phyloP scores from a whole-genome alignment of 2,888 invertebrate species.

The Apoda limacodes region DNA sequence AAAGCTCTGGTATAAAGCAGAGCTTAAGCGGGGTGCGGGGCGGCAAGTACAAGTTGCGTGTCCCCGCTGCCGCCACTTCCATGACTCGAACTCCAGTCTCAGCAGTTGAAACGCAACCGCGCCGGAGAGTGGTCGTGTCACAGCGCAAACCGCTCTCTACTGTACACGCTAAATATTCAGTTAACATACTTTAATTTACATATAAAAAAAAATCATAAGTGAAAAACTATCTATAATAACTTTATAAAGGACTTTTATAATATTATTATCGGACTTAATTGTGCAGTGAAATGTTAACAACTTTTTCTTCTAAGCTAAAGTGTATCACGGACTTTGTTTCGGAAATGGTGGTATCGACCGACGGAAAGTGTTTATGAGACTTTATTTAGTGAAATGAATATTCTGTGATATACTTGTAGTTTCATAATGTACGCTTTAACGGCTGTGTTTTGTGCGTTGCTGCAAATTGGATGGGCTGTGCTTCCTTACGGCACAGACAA shows the following conservation, averaged over 20 bases:
- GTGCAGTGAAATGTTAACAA: slow-evolving; percentile 63
- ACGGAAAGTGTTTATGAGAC: slow-evolving; percentile 68
- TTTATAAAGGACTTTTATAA: too few species aligned
- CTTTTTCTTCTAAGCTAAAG: slow-evolving; percentile 54
- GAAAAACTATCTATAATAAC: slow-evolving; percentile 31
- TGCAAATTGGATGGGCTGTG: slow-evolving; percentile 66
- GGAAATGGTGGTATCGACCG: slow-evolving; percentile 70
- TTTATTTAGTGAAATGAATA: slow-evolving; percentile 63
- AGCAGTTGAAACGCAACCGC: slow-evolving; percentile 60
- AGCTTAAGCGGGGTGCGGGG: slow-evolving; percentile 37
- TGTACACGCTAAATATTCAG: slow-evolving; percentile 60
- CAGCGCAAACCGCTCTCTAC: slow-evolving; percentile 36
- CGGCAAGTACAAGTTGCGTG: slow-evolving; percentile 46
- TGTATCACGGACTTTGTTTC: slow-evolving; percentile 65
- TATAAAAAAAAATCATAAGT: slow-evolving; percentile 40
- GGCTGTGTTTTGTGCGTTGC: slow-evolving; percentile 62
- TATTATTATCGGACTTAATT: slow-evolving; percentile 32
- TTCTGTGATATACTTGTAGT: slow-evolving; percentile 52
- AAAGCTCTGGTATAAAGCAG: slow-evolving; percentile 21
- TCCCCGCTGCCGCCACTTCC: slow-evolving; percentile 52
- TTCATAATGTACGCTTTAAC: slow-evolving; percentile 45
- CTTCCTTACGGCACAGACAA: slow-evolving; percentile 65
- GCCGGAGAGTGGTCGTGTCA: slow-evolving; percentile 46
- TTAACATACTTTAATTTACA: slow-evolving; percentile 40
- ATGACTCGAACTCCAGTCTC: slow-evolving; percentile 47